Base-by-base conservation (phyloP, 2,888 invertebrate genomes). In the Oscheius sp. region DNA sequence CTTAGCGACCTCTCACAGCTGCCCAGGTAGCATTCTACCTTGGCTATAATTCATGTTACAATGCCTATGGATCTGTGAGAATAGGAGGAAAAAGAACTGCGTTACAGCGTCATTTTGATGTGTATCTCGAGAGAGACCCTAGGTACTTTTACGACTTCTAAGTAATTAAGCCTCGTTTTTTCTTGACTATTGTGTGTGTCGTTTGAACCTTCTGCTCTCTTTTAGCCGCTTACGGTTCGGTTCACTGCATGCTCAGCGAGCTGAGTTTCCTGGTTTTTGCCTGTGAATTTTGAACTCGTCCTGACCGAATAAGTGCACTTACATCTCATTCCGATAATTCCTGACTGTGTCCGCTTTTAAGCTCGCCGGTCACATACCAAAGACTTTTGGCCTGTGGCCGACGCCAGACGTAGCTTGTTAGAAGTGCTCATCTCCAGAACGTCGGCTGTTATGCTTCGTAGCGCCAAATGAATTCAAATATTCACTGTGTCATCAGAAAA, bases 231-330 rank as follows among this genome's bases (percentile, higher is more conserved):
- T 32, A 63, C 48, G 63, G 63, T 48, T 63, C 63, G 48, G 13
- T 63, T 48, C 2, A 48, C 32, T 63, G 63, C 63, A 63, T 63
- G 63, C 63, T 63, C 48, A 37, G 37, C 60, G 35, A 3, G 3
- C 13, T 63, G 21, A 63, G 48, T 63, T 63, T 63, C 63, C 63
- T 48, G 47, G 47, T 63, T 63, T 63, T 63, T 63, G 47, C 42
- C 42, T 42, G 21, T 42, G 42, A 42, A 42, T 42, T 42, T 42
- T 42, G 42, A 42, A 42, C 42, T 42, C 7, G 42, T 42, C 42
- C 7, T 5, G 3, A 7, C 42, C 42, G 7, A 7, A 42, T 3
- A 10, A 58, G 11, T 21, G 58, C 7, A 58, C 58, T 58, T 21
- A 21, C 21, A 21, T 21, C 21, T 21, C 21, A 21, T 58, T 58